A percentile compares a stretch with the other conserved stretches of the same genome.
Evolutionary conservation across 2,888 invertebrate species (phyloP).

Genomic region (Phaedon cochleariae): DNA sequence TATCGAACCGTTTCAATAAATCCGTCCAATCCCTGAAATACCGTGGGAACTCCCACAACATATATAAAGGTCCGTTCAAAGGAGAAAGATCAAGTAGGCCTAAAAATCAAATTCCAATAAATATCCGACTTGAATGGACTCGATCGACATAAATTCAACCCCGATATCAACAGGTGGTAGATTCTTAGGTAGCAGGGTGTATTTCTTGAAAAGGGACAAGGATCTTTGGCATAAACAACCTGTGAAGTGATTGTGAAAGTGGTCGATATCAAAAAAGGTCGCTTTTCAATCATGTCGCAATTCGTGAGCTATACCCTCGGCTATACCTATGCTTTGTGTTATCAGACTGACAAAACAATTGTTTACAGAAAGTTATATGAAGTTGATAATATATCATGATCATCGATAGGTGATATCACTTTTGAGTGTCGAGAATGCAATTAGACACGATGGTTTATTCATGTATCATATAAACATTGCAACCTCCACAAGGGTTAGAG

Average conservation of each 20-base stretch:
- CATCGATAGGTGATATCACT: too few species aligned
- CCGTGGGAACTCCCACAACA: conserved; percentile 45
- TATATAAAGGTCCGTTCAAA: conserved; percentile 25
- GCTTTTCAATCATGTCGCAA: conserved; percentile 10
- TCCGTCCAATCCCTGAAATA: conserved; percentile 31
- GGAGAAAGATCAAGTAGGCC: conserved; percentile 32
- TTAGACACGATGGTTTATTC: too few species aligned
- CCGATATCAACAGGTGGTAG: conserved; percentile 49
- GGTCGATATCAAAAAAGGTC: conserved; percentile 25
- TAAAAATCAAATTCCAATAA: conserved; percentile 50
- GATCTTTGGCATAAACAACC: conserved; percentile 37
- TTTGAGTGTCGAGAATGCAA: too few species aligned
- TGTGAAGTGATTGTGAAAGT: conserved; percentile 41
- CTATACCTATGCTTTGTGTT: too few species aligned
- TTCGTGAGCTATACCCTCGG: too few species aligned
- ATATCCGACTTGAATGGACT: conserved; percentile 46
- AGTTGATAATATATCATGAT: too few species aligned
- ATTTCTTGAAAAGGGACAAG: conserved; percentile 31
- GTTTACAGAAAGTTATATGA: too few species aligned
- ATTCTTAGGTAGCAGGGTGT: conserved; percentile 44
- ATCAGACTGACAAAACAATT: too few species aligned
- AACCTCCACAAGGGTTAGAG: too few species aligned
- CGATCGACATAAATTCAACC: conserved; percentile 47
- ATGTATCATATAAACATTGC: too few species aligned
- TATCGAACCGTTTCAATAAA: conserved; percentile 28